phyloP scores from a whole-genome alignment of 1,140 invertebrate genomes.

The Gonioctena quinquepunctata region DNA sequence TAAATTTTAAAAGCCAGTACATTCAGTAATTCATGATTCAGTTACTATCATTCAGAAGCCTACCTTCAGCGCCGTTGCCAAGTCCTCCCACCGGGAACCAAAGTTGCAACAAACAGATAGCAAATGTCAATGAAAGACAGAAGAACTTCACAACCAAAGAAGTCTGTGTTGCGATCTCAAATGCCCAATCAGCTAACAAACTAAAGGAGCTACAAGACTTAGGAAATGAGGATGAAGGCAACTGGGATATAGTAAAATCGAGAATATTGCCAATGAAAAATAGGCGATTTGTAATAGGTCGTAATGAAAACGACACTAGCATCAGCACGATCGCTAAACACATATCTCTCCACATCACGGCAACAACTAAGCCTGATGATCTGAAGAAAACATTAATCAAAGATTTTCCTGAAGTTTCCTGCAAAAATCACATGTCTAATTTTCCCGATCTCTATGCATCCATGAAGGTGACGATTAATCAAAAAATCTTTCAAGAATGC shows the following conservation, averaged over 20 bases:
- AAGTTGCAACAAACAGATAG: too few relatives aligned
- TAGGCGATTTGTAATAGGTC: slow-evolving; percentile 1
- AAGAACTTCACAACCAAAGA: neutral
- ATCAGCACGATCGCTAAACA: neutral
- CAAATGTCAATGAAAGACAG: neutral
- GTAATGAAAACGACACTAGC: slow-evolving; percentile 7
- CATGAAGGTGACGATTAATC: slow-evolving; percentile 1
- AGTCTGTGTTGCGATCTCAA: neutral
- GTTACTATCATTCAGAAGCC: too few relatives aligned
- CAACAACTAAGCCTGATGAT: slow-evolving; percentile 6
- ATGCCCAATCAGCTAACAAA: slow-evolving; percentile 4
- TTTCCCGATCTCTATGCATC: slow-evolving; percentile 2
- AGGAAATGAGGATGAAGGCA: neutral
- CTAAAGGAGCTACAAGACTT: slow-evolving; percentile 1
- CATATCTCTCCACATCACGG: neutral
- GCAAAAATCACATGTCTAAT: neutral
- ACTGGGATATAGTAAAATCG: neutral
- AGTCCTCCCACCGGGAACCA: neutral
- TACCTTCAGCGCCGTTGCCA: neutral
- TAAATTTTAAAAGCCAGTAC: too few relatives aligned
- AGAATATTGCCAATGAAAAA: neutral
- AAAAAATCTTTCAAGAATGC: neutral
- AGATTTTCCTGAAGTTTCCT: slow-evolving; percentile 4
- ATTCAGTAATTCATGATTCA: too few relatives aligned
- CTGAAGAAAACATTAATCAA: slow-evolving; percentile 8